Percentiles rank a stretch among this genome's conserved stretches.
phyloP scores from a whole-genome alignment of 2,797 vertebrate species.

The Melanotaenia pygmaea region DNA sequence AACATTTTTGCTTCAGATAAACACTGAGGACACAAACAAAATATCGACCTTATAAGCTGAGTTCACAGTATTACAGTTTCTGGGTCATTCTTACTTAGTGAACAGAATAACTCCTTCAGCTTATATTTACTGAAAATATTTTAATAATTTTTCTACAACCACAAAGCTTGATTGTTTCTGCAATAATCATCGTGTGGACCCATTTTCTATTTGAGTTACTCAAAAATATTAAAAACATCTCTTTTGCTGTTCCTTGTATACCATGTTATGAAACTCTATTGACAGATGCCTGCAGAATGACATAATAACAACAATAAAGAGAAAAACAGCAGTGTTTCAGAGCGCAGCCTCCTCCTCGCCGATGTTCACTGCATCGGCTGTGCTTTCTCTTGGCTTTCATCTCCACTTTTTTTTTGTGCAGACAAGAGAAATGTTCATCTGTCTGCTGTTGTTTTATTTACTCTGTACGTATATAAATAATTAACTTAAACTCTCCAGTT shows the following conservation, averaged over 20 bases:
- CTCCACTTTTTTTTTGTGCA: not conserved
- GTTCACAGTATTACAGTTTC: not conserved
- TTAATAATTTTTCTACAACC: not conserved
- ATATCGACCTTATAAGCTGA: not conserved
- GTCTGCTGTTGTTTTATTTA: not conserved
- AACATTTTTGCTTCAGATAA: not conserved
- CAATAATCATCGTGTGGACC: not conserved
- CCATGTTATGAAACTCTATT: not conserved
- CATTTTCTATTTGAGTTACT: not conserved
- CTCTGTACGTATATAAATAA: not conserved
- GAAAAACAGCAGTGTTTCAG: not conserved
- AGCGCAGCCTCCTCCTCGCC: not conserved
- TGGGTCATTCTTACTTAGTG: not conserved
- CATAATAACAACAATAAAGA: not conserved
- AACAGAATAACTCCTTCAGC: not conserved
- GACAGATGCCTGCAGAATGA: not conserved
- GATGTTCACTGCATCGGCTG: not conserved
- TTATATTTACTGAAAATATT: not conserved
- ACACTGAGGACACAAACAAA: not conserved
- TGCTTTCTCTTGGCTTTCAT: not conserved
- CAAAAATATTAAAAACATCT: too few species aligned
- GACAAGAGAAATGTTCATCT: not conserved
- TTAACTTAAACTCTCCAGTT: not conserved
- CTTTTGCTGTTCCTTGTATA: too few species aligned
- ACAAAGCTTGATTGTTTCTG: not conserved